Evolutionary conservation across 2,113 vertebrate genomes (phyloP).

Genomic region (Cavia porcellus): DNA sequence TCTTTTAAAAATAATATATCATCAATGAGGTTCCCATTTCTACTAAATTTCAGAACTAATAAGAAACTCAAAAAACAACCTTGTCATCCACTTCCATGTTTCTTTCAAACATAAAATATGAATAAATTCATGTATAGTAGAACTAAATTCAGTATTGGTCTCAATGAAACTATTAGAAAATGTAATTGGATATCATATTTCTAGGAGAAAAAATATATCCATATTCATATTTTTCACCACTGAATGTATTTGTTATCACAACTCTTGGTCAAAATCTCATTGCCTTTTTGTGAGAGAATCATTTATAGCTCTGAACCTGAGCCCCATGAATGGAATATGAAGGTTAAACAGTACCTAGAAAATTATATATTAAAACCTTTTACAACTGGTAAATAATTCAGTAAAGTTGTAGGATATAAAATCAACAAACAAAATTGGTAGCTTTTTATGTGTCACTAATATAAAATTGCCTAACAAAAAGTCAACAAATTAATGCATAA

Average conservation of each 20-base stretch:
- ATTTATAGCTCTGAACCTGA: not conserved
- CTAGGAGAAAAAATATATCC: not conserved
- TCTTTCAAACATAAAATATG: not conserved
- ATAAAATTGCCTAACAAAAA: not conserved
- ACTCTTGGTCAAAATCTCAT: not conserved
- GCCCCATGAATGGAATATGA: not conserved
- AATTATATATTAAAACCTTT: not conserved
- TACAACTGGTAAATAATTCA: not conserved
- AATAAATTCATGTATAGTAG: not conserved
- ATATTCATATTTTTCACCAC: not conserved
- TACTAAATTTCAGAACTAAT: not conserved
- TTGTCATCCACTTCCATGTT: not conserved
- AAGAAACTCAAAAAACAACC: not conserved
- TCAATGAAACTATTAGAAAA: not conserved
- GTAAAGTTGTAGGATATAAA: not conserved
- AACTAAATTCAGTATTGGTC: not conserved
- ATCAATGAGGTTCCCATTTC: not conserved
- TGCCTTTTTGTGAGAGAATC: not conserved
- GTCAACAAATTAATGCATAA: not conserved
- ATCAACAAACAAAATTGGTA: not conserved
- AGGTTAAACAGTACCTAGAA: not conserved
- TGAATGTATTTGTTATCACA: not conserved
- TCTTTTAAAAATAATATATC: not conserved
- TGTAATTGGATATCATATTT: not conserved
- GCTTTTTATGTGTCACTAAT: not conserved